Conservation (phyloP, 1,140 invertebrate species). For the Pseudachorutes palmiensis region DNA sequence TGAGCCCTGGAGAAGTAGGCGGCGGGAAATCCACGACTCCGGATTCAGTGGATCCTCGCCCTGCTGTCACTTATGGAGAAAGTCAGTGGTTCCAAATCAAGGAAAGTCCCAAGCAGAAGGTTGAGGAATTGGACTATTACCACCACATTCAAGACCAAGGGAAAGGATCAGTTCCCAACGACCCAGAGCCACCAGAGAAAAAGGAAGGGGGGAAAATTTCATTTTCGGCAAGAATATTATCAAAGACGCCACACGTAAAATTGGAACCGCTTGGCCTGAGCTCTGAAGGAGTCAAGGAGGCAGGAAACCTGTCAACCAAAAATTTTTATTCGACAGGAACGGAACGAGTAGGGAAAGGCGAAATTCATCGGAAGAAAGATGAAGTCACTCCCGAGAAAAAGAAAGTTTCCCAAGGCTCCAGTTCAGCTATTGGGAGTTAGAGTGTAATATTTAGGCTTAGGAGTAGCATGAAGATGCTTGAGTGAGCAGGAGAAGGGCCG, state of each 20-base stretch:
- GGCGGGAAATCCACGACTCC: conserved; percentile 10
- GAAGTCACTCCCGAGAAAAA: no score
- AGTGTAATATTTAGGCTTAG: no score
- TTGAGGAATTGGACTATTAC: neutral
- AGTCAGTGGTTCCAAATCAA: conserved; percentile 34
- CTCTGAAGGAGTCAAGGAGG: neutral
- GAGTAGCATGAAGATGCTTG: no score
- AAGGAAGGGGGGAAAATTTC: conserved; percentile 11
- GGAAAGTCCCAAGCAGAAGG: neutral
- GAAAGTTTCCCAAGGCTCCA: no score
- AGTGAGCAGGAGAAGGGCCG: no score
- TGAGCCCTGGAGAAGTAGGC: neutral
- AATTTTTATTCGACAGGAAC: neutral
- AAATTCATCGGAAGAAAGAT: no score
- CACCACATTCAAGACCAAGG: neutral
- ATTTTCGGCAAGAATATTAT: conserved; percentile 4
- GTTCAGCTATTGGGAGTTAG: no score
- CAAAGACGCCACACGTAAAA: conserved; percentile 14
- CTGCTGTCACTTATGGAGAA: conserved; percentile 35
- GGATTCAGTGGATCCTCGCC: conserved; percentile 12
- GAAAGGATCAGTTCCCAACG: neutral
- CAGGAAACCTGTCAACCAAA: conserved; percentile 6
- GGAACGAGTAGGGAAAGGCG: neutral
- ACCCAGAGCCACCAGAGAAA: conserved; percentile 7
- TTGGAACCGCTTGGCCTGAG: conserved; percentile 9